Percentiles rank a stretch among this genome's conserved stretches.
Conservation (phyloP, 1,140 invertebrate genomes). For the Orussus abietinus region DNA sequence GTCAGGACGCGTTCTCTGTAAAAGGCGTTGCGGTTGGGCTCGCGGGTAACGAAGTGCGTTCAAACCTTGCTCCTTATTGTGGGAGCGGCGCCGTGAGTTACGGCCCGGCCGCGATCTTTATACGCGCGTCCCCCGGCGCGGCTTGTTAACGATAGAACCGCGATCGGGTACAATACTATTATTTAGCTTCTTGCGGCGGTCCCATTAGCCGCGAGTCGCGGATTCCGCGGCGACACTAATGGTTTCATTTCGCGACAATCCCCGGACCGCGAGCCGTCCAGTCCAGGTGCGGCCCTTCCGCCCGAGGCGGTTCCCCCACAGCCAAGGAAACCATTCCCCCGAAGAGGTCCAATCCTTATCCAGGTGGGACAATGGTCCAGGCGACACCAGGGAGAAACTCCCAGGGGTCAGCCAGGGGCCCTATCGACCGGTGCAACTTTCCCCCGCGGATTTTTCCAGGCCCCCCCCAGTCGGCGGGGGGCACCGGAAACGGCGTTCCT, state of each 20-base stretch:
- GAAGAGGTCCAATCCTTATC: no score
- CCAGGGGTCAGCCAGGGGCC: no score
- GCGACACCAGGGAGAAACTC: no score
- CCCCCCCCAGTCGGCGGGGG: no score
- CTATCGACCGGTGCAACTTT: no score
- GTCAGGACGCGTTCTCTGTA: slow-evolving; percentile 28
- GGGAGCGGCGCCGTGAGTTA: slow-evolving; percentile 44
- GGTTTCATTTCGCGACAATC: slow-evolving; percentile 48
- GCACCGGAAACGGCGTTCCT: no score
- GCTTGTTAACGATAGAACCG: slow-evolving; percentile 53
- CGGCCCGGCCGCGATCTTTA: slow-evolving; percentile 37
- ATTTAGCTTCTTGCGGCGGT: slow-evolving; percentile 37
- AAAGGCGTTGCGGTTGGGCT: slow-evolving; percentile 23
- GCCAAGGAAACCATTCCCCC: no score
- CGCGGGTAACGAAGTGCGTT: slow-evolving; percentile 42
- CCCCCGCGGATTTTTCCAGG: no score
- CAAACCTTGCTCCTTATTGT: slow-evolving; percentile 35
- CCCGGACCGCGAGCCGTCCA: no score
- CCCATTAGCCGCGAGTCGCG: slow-evolving; percentile 36
- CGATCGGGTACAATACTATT: slow-evolving; percentile 48
- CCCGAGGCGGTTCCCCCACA: no score
- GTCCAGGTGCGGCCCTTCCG: no score
- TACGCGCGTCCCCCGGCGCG: slow-evolving; percentile 24
- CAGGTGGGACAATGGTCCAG: no score
- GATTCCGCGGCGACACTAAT: slow-evolving; percentile 35